Base-by-base conservation (phyloP, 2,888 invertebrate species). In the Venusia cambrica region DNA sequence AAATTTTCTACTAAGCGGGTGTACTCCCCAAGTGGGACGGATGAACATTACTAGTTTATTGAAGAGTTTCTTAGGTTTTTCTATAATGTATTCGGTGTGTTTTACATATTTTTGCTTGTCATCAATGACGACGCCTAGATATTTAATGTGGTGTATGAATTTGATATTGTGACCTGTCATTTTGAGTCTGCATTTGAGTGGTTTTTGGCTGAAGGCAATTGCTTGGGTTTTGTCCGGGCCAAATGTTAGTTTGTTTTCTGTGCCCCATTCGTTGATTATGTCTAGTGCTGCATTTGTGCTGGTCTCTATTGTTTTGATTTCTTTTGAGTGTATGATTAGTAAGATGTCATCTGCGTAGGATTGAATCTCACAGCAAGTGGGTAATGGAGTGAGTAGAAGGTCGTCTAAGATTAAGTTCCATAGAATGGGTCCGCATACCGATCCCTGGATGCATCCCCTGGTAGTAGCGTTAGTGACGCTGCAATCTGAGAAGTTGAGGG, bases 391-490 rank as follows among this genome's bases (percentile, higher is more conserved):
- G 4, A 12, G 22, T 3, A 18, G 8, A n/a, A 22, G 22, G 2
- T 12, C 2, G 4, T 22, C 22, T 11, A 21, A 9, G 4, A 10
- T 1, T 3, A 10, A 11, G 5, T 9, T 21, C 21, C n/a, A n/a
- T n/a, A 7, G 4, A 4, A 8, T 18, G 2, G 18, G 18, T 3
- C 18, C 21, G n/a, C 10, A 25, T 2, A 22, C 16, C 5, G 31
- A 31, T 1, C 47, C 50, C 24, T 50, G 50, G 0, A 47, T 26
- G 21, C 50, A 50, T 1, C 50, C 50, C 8, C 20, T 27, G 5
- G 32, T 38, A 13, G 24, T 26, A 1, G 7, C 17, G 22, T 43
- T 50, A 4, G 13, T 9, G 0, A 16, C 26, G 0, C 5, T 15
- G 2, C 25, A 6, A 3, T 35, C 42, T 0, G 31, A 22, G 15